Evolutionary conservation across 2,888 invertebrate genomes (phyloP).

Genomic region (Amphipoea oculea): DNA sequence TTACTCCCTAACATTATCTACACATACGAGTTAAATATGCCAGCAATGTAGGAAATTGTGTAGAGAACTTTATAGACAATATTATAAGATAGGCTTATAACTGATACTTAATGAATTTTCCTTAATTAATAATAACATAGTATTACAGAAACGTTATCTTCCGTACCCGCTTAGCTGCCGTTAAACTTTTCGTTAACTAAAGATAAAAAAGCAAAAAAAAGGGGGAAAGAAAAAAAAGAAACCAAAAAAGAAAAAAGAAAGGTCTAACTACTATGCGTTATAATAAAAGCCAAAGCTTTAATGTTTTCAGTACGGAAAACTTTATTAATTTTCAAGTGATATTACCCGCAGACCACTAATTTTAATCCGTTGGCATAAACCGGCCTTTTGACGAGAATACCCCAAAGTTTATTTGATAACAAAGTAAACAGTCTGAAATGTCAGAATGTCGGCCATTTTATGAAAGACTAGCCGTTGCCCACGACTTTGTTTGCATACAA

Average conservation of each 20-base stretch:
- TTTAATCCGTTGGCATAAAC: slow-evolving; percentile 16
- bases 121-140: neutral
- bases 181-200: neutral
- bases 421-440: slow-evolving; percentile 8
- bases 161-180: neutral
- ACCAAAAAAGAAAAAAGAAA: too few species aligned
- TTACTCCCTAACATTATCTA: neutral
- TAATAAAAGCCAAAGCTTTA: slow-evolving; percentile 24
- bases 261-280: neutral
- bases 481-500: neutral
- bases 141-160: neutral
- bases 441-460: neutral
- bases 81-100: neutral
- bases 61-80: neutral
- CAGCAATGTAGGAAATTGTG: neutral
- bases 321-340: slow-evolving; percentile 43
- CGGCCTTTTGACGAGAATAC: slow-evolving; percentile 28
- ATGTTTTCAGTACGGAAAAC: slow-evolving; percentile 17
- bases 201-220: neutral
- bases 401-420: slow-evolving; percentile 20
- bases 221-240: too few species aligned
- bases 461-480: neutral
- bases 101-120: neutral
- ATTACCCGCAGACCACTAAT: slow-evolving; percentile 45
- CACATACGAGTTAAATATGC: neutral